These are phyloP conservation scores for Elanus axillaris DNA, from an alignment of 2,113 vertebrate genomes.

Conservation along the genomic window DNA sequence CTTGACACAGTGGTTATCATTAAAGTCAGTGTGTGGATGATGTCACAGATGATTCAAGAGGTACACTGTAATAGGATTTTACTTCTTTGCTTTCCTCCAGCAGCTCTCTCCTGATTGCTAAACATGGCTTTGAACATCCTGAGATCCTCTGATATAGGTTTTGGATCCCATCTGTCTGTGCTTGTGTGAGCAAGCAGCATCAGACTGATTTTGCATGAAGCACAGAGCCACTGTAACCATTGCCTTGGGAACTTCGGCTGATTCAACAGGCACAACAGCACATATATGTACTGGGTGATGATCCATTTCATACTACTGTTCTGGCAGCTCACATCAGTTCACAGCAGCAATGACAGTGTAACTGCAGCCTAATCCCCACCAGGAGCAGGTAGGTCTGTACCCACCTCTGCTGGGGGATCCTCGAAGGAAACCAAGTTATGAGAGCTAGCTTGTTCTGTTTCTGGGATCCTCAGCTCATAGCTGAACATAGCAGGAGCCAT, in stretches of 20 bases:
- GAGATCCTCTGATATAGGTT: neutral
- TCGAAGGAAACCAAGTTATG: neutral
- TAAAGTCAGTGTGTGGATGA: neutral
- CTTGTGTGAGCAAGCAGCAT: neutral
- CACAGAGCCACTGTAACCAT: neutral
- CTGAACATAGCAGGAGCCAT: neutral
- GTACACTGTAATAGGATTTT: neutral
- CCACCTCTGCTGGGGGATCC: neutral
- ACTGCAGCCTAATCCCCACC: neutral
- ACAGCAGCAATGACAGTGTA: neutral
- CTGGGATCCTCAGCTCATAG: neutral
- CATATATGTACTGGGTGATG: neutral
- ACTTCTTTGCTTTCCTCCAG: neutral
- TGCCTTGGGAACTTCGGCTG: neutral
- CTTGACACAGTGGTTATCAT: neutral
- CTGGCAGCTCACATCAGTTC: neutral
- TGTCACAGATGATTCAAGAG: neutral
- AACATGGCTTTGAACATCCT: neutral
- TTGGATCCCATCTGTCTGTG: neutral
- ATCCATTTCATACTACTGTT: neutral
- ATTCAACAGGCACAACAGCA: neutral
- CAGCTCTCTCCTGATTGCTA: neutral
- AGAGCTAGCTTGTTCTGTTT: neutral
- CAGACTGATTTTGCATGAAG: neutral
- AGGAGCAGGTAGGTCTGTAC: neutral